phyloP scores from a whole-genome alignment of 2,113 vertebrate species.

The Paratilapia polleni region DNA sequence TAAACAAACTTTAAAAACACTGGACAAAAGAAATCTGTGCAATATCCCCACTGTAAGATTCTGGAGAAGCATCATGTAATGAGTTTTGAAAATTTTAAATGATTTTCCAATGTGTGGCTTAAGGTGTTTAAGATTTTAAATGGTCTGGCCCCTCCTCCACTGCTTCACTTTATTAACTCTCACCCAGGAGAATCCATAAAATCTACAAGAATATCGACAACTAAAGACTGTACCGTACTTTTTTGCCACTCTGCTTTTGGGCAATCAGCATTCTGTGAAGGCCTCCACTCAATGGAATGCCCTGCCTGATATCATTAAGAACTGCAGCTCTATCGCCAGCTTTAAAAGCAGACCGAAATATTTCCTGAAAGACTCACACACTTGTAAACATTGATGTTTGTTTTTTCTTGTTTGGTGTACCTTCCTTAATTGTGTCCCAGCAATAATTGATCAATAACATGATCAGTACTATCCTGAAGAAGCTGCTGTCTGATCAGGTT shows the following conservation, averaged over 20 bases:
- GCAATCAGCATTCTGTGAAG: no score
- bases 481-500: not conserved
- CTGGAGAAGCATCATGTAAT: not conserved
- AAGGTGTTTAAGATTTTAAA: not conserved
- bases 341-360: no score
- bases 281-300: not conserved
- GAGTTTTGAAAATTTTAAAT: not conserved
- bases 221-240: no score
- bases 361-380: no score
- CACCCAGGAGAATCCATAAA: no score
- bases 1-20: not conserved
- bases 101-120: not conserved
- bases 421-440: no score
- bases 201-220: not conserved
- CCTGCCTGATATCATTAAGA: not conserved
- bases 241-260: not conserved
- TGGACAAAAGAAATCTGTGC: not conserved
- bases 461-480: not conserved
- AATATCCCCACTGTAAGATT: not conserved
- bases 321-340: no score
- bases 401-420: no score
- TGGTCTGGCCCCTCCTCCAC: not conserved
- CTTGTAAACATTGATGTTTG: no score
- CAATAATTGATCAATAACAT: not conserved
- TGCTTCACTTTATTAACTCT: rapidly evolving